phyloP scores from a whole-genome alignment of 2,113 vertebrate species.

The Tenrec ecaudatus region DNA sequence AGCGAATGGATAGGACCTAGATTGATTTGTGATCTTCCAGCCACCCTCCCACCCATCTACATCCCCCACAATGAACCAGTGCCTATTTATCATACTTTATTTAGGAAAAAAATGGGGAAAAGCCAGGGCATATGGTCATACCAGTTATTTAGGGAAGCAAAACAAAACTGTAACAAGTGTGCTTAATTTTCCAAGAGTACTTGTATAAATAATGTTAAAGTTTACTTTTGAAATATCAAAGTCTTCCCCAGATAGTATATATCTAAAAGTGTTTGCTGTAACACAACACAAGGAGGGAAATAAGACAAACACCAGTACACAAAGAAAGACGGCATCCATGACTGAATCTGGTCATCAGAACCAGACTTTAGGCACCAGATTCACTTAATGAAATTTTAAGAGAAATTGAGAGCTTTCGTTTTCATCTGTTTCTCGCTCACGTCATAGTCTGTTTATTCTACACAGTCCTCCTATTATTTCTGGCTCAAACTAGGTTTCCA shows the following conservation, averaged over 20 bases:
- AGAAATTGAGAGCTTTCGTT: slow-evolving; percentile 1
- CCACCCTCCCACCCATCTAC: too few species aligned
- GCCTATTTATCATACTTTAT: slow-evolving; percentile 42
- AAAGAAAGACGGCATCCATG: slow-evolving; percentile 39
- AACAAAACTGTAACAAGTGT: not conserved
- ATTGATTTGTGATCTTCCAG: not conserved
- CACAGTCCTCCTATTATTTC: slow-evolving; percentile 11
- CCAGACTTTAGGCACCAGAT: not conserved
- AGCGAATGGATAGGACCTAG: not conserved
- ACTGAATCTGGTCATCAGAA: slow-evolving; percentile 32
- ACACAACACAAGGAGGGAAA: not conserved
- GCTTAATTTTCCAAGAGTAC: slow-evolving; percentile 16
- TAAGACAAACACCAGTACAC: too few species aligned
- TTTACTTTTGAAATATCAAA: slow-evolving; percentile 26
- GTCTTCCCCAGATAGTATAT: not conserved
- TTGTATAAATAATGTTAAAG: not conserved
- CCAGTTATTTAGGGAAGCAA: not conserved
- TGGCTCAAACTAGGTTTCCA: slow-evolving; percentile 26
- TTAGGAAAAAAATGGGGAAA: not conserved
- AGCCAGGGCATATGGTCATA: not conserved
- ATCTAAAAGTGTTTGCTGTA: too few species aligned
- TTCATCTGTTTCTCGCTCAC: not conserved
- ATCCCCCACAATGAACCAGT: not conserved
- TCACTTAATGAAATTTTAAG: slow-evolving; percentile 12
- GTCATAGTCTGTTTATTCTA: not conserved